phyloP scores from a whole-genome alignment of 30 jellyfish, hydroid and myxozoan genomes.

The Haliclystus octoradiatus region DNA sequence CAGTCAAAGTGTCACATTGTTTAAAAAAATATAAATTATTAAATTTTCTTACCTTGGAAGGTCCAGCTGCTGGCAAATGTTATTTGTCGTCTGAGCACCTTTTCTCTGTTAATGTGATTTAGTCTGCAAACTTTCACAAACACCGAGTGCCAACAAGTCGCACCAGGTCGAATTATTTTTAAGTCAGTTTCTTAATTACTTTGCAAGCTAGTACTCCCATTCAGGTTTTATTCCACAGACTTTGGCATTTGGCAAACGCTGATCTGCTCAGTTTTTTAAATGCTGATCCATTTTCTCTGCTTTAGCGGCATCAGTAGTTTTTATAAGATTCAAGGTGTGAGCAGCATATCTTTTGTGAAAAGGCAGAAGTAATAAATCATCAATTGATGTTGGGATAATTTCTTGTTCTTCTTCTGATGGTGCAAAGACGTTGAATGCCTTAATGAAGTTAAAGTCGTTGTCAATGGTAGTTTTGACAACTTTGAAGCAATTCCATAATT shows the following conservation, averaged over 20 bases:
- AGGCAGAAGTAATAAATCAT: background rate
- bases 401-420: background rate
- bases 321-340: background rate
- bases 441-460: slow-evolving; percentile 4
- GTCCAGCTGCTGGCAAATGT: background rate
- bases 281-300: background rate
- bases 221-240: background rate
- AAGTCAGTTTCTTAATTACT: background rate
- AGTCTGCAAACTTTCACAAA: background rate
- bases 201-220: background rate
- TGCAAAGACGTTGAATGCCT: background rate
- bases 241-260: background rate
- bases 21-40: no score
- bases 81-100: background rate
- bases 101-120: background rate
- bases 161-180: background rate
- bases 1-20: no score
- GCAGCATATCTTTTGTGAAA: background rate
- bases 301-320: background rate
- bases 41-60: background rate
- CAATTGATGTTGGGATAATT: no score
- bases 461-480: slow-evolving; percentile 7
- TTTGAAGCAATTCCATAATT: slow-evolving; percentile 3
- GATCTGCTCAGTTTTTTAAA: background rate
- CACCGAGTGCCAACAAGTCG: background rate